These are phyloP conservation scores for Nineta flava DNA, from an alignment of 2,888 invertebrate species.

Conservation along the genomic window DNA sequence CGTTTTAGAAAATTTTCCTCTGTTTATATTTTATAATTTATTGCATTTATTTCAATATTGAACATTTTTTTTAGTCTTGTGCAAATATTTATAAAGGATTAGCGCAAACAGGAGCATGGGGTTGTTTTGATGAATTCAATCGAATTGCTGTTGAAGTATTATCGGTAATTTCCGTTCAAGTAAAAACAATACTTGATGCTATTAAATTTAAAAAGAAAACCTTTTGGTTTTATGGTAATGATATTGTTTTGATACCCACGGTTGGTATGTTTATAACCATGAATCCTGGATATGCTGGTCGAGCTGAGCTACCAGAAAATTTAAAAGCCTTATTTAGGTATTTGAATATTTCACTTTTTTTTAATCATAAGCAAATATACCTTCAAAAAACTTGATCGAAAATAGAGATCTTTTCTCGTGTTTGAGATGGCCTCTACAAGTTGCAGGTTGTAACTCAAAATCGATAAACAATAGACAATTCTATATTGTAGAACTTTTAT, in stretches of 20 bases:
- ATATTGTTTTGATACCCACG: conserved; percentile 54
- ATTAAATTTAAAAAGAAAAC: conserved; percentile 63
- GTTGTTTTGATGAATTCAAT: conserved; percentile 95
- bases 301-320: conserved; percentile 80
- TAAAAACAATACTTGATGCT: conserved; percentile 71
- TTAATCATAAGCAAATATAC: not conserved
- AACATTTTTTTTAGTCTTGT: conserved; percentile 37
- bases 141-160: conserved; percentile 88
- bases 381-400: not conserved
- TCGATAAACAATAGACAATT: too few species aligned
- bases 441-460: too few species aligned
- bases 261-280: conserved; percentile 90
- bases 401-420: not conserved
- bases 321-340: conserved; percentile 46
- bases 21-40: too few species aligned
- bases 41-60: not conserved
- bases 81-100: conserved; percentile 94
- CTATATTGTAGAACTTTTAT: too few species aligned
- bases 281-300: conserved; percentile 92
- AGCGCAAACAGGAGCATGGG: conserved; percentile 91
- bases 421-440: too few species aligned
- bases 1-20: not conserved
- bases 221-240: conserved; percentile 76
- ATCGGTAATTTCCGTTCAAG: conserved; percentile 91
- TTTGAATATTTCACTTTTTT: not conserved